Base-by-base conservation (phyloP, 2,888 invertebrate species). In the Gortyna flavago region DNA sequence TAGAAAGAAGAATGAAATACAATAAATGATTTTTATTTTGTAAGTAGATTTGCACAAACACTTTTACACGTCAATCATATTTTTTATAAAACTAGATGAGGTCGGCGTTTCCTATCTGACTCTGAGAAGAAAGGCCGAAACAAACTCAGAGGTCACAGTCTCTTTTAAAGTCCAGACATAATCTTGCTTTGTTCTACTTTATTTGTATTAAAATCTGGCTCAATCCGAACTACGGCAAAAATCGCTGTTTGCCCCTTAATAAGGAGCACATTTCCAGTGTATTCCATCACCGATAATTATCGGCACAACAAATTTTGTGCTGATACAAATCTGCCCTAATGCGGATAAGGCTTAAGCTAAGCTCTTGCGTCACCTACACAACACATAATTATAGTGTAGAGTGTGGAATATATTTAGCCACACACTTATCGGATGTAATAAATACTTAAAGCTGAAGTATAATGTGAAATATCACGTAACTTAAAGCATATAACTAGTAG, bases 261-360 rank as follows among this genome's bases (percentile, higher is more conserved):
- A 48, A 48, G n/a, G 5, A 11, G 41, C 38, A 21, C 2, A 13
- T 11, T 54, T 68, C 25, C 6, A 35, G n/a, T 35, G 18, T 51
- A 6, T 38, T 51, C 38, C 13, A 38, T 48, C 5, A 13, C 0
- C 13, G 11, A 41, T 18, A 61, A 25, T 44, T 41, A 59, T 16
- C 7, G 6, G 38, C 32, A 48, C 51, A 61, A 44, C 21, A 1
- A 32, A 41, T 8, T 82, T 82, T 57, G 32, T 32, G 76, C 64
- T 38, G 76, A 75, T 48, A 75, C 57, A 78, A 83, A 83, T 79
- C 79, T 67, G 38, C 38, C 35, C n/a, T 78, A 62, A 78, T 67
- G 59, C 79, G 79, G 66, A 83, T 83, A n/a, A 79, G 16, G 57
- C 41, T 35, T 65, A n/a, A 72, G 9, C 4, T 38, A 41, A 65